phyloP scores from a whole-genome alignment of 2,113 vertebrate species.

The Litocranius walleri region DNA sequence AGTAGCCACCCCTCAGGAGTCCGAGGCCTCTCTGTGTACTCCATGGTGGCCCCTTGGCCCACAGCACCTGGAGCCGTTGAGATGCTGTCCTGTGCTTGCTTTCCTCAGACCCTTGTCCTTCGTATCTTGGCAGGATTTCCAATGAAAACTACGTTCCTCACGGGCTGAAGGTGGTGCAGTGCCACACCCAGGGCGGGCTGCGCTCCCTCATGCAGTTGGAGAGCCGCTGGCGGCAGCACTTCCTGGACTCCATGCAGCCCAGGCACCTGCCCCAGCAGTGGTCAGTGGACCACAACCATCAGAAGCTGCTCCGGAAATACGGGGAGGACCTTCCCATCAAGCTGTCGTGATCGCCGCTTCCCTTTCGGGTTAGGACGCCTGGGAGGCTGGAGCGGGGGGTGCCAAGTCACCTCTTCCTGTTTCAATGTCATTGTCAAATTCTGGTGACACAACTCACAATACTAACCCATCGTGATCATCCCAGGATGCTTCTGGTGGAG shows the following conservation, averaged over 20 bases:
- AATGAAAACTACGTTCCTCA: slow-evolving; percentile 93
- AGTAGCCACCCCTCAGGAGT: neutral
- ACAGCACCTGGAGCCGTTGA: neutral
- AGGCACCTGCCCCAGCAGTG: slow-evolving; percentile 92
- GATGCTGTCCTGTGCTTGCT: neutral
- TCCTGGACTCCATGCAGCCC: slow-evolving; percentile 92
- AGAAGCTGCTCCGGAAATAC: slow-evolving; percentile 92
- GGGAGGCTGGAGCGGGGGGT: neutral
- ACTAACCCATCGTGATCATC: neutral
- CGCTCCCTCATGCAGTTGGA: slow-evolving; percentile 93
- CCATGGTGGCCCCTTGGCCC: neutral
- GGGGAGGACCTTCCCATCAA: slow-evolving; percentile 88
- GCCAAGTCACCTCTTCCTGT: neutral
- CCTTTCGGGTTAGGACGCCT: neutral
- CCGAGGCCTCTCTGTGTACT: neutral
- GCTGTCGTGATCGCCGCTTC: slow-evolving; percentile 72
- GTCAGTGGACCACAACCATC: slow-evolving; percentile 95
- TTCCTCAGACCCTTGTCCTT: slow-evolving; percentile 29
- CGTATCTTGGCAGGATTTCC: slow-evolving; percentile 86
- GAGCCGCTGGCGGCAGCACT: slow-evolving; percentile 95
- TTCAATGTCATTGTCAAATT: neutral
- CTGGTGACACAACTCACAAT: neutral
- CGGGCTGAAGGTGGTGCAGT: slow-evolving; percentile 94
- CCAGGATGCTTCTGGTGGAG: neutral
- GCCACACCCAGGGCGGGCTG: slow-evolving; percentile 84